phyloP scores from a whole-genome alignment of 2,797 vertebrate genomes.

The Diceros bicornis region DNA sequence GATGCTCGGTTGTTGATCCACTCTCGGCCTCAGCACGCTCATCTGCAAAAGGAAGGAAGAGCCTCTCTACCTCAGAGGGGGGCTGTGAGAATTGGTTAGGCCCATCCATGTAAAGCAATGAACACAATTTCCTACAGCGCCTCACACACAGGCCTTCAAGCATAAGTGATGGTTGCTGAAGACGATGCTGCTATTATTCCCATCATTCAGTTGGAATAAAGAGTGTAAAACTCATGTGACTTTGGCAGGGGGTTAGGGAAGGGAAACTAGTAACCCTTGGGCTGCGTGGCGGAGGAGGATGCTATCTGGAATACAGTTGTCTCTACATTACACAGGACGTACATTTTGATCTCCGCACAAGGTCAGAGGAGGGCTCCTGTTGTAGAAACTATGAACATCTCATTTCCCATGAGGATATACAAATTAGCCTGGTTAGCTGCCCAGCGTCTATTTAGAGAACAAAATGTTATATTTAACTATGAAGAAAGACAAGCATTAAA shows the following conservation, averaged over 20 bases:
- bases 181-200: background rate
- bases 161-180: background rate
- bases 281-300: background rate
- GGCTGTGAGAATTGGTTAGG: background rate
- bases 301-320: no score
- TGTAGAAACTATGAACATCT: background rate
- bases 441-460: slow-evolving; percentile 7
- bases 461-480: slow-evolving; percentile 34
- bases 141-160: background rate
- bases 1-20: background rate
- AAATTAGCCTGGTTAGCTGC: background rate
- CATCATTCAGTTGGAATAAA: background rate
- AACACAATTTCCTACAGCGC: background rate
- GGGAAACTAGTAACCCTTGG: background rate
- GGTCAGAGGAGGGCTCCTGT: background rate
- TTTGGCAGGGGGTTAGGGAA: background rate
- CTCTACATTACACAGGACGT: background rate
- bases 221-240: background rate
- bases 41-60: background rate
- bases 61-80: background rate
- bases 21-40: background rate
- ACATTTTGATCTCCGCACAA: background rate
- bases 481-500: slow-evolving; percentile 45
- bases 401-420: background rate
- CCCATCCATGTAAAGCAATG: background rate